Conservation (phyloP, 2,113 vertebrate species). For the Caloenas nicobarica region DNA sequence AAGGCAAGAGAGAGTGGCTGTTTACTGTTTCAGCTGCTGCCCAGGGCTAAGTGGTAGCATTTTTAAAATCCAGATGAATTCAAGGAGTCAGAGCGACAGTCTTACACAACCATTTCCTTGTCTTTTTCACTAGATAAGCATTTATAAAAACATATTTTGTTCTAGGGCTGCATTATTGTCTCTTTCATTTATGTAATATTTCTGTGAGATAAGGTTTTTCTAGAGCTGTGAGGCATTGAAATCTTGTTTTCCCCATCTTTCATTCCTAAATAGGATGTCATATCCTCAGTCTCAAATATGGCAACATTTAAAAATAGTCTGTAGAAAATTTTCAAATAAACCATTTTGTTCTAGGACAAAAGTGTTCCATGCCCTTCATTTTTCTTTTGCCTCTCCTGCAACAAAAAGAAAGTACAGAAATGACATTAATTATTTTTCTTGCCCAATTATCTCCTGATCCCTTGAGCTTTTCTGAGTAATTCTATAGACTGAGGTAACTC, state of each 20-base stretch:
- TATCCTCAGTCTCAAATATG: background rate
- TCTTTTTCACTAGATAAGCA: background rate
- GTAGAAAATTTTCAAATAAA: background rate
- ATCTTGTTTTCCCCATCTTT: background rate
- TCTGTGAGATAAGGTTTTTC: background rate
- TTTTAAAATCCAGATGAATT: background rate
- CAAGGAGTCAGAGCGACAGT: background rate
- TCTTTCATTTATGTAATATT: background rate
- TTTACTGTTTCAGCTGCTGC: too few relatives aligned
- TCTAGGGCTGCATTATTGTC: background rate
- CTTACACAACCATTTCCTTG: background rate
- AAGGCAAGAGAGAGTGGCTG: too few relatives aligned
- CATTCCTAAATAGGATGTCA: background rate
- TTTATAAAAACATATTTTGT: background rate
- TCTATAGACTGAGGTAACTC: conserved; percentile 21
- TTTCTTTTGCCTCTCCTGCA: conserved; percentile 31
- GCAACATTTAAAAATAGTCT: background rate
- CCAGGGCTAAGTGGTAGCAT: too few relatives aligned
- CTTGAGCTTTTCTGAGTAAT: conserved; percentile 50
- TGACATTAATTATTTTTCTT: conserved; percentile 47
- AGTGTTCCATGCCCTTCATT: conserved; percentile 32
- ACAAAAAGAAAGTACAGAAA: conserved; percentile 37
- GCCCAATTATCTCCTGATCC: conserved; percentile 45
- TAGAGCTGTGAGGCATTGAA: background rate
- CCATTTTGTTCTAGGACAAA: background rate